These are phyloP conservation scores for Eucera pruinosa DNA, from an alignment of 2,888 invertebrate genomes.

Conservation along the genomic window DNA sequence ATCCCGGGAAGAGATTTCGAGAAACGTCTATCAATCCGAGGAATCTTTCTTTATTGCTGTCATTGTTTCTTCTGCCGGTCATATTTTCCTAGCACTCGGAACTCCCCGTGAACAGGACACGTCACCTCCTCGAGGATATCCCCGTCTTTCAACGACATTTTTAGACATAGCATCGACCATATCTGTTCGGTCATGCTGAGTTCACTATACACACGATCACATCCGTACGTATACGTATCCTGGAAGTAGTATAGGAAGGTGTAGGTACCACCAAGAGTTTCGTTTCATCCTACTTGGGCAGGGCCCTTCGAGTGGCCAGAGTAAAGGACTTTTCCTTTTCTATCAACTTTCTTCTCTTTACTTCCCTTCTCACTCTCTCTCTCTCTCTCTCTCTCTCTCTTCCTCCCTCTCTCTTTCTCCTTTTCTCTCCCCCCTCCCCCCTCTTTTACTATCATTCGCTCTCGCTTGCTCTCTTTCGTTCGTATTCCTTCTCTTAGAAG, in stretches of 20 bases:
- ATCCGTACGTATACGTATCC: constrained; percentile 6
- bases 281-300: constrained; percentile 68
- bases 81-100: constrained; percentile 69
- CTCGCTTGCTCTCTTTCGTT: too few relatives aligned
- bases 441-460: too few relatives aligned
- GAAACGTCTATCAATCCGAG: constrained; percentile 41
- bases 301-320: constrained; percentile 65
- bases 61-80: constrained; percentile 44
- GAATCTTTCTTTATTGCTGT: constrained; percentile 19
- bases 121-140: constrained; percentile 58
- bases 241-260: constrained; percentile 35
- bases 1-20: constrained; percentile 30
- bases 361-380: too few relatives aligned
- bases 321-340: constrained; percentile 58
- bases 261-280: constrained; percentile 59
- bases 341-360: constrained; percentile 43
- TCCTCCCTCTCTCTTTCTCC: too few relatives aligned
- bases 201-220: constrained; percentile 41
- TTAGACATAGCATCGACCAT: constrained; percentile 60
- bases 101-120: constrained; percentile 58
- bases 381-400: too few relatives aligned
- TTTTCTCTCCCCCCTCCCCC: too few relatives aligned
- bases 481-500: constrained; percentile 11
- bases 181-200: constrained; percentile 56
- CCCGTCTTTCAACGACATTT: constrained; percentile 46